Percentiles rank a stretch among this genome's conserved stretches.
These are phyloP conservation scores for Mesembrinibis cayennensis DNA, from an alignment of 2,113 vertebrate species.

Conservation along the genomic window DNA sequence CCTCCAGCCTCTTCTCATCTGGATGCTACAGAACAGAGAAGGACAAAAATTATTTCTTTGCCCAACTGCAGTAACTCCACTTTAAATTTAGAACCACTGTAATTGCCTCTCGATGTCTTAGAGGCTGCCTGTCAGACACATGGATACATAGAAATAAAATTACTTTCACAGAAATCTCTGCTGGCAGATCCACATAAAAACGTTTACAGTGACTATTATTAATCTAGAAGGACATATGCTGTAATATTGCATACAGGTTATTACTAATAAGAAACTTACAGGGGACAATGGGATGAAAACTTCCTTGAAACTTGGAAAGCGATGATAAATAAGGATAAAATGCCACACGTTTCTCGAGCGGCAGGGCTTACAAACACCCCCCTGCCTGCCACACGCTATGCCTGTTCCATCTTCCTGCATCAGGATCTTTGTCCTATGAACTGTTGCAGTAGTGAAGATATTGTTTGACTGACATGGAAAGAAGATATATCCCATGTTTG, in stretches of 20 bases:
- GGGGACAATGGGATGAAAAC: background rate
- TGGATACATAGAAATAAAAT: background rate
- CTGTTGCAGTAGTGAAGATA: background rate
- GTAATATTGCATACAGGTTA: background rate
- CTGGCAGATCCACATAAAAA: background rate
- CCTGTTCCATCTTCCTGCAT: background rate
- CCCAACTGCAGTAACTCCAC: background rate
- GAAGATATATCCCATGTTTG: background rate
- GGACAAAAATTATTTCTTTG: background rate
- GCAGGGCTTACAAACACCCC: rapidly evolving
- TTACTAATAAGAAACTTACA: background rate
- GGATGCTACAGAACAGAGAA: constrained; percentile 84
- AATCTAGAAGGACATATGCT: background rate
- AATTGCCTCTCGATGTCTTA: background rate
- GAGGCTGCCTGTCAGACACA: background rate
- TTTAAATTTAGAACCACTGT: background rate
- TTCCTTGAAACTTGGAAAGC: background rate
- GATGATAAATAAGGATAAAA: background rate
- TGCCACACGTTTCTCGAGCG: background rate
- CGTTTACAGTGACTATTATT: background rate
- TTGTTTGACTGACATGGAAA: background rate
- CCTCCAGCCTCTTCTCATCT: constrained; percentile 95
- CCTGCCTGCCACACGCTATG: background rate
- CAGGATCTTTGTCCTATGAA: background rate
- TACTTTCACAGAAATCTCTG: background rate